Percentiles rank a stretch among this genome's conserved stretches.
phyloP scores from a whole-genome alignment of 2,113 vertebrate genomes.

The Muntiacus muntjak region DNA sequence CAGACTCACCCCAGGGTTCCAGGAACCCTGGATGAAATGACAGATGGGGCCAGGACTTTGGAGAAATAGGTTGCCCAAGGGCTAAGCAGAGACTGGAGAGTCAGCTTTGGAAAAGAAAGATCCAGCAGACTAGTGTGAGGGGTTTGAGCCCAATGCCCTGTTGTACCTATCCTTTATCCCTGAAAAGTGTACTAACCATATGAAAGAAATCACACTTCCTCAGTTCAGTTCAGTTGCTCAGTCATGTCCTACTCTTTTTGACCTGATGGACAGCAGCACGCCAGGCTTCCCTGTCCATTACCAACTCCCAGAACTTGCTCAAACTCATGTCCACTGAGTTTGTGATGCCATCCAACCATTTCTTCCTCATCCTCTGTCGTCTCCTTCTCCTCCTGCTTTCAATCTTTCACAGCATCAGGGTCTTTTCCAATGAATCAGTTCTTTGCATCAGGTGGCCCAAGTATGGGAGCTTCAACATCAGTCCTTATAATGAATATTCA shows the following conservation, averaged over 20 bases:
- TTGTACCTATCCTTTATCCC: background rate
- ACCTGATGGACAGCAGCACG: rapidly evolving
- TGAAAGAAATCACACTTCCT: background rate
- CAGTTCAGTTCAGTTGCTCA: background rate
- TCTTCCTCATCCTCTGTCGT: background rate
- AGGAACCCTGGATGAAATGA: background rate
- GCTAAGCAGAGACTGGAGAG: background rate
- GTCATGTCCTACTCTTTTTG: background rate
- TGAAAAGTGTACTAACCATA: background rate
- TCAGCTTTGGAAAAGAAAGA: background rate
- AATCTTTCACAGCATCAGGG: background rate
- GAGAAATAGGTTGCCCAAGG: background rate
- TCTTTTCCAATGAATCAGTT: background rate
- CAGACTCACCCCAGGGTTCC: background rate
- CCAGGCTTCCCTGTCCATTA: background rate
- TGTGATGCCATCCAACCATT: background rate
- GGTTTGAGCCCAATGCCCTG: background rate
- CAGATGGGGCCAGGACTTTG: background rate
- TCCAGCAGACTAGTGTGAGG: background rate
- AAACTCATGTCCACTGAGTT: background rate
- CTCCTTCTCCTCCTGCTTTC: background rate
- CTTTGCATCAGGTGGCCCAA: background rate
- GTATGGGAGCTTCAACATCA: background rate
- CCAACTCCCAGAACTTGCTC: background rate
- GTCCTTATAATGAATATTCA: background rate